These are phyloP conservation scores for Sula dactylatra DNA, from an alignment of 2,113 vertebrate genomes.

Conservation along the genomic window DNA sequence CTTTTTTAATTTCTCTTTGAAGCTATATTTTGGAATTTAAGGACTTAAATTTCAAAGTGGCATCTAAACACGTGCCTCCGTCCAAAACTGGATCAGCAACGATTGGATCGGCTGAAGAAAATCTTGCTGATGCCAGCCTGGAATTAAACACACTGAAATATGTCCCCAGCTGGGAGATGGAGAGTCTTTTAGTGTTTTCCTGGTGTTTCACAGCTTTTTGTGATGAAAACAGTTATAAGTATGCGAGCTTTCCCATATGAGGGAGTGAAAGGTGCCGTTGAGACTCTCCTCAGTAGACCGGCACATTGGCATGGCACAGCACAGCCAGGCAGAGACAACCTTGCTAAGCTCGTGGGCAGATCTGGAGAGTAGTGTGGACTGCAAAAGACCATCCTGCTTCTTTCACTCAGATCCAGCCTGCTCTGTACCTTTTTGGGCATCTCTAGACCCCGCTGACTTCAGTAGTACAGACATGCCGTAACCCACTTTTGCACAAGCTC, in stretches of 20 bases:
- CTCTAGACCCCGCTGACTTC: background rate
- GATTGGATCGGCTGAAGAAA: background rate
- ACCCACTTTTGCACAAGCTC: background rate
- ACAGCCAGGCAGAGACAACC: background rate
- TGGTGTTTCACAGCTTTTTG: background rate
- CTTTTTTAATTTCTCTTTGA: accelerated
- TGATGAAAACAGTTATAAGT: background rate
- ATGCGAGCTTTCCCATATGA: background rate
- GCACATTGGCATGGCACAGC: background rate
- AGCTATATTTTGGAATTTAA: background rate
- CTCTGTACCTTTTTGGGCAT: background rate
- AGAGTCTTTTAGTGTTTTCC: background rate
- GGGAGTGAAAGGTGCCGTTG: background rate
- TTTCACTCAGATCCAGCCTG: background rate
- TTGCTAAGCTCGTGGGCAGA: background rate
- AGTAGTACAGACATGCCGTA: background rate
- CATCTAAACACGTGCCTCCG: background rate
- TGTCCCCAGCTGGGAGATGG: background rate
- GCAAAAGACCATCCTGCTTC: background rate
- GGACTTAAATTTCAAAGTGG: background rate
- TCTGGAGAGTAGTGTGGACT: background rate
- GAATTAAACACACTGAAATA: background rate
- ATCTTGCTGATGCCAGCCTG: background rate
- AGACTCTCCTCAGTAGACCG: accelerated
- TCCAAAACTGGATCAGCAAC: background rate